Base-by-base conservation (phyloP, 2,113 vertebrate genomes). In the Pachyramphus minor region DNA sequence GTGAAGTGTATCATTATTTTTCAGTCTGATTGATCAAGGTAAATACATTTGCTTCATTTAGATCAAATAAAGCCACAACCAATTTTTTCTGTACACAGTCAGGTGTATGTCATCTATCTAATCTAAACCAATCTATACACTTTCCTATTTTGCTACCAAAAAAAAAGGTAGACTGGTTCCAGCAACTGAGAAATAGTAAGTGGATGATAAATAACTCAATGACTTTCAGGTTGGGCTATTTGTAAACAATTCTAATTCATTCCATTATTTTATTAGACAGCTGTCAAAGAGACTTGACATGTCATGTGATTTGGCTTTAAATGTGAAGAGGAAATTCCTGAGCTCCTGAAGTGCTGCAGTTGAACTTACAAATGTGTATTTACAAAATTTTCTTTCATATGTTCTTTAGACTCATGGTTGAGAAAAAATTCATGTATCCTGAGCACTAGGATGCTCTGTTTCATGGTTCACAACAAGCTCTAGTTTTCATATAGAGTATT, bases 11-110 rank as follows among this genome's bases (percentile, higher is more conserved):
- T 93, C 63, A 67, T 91, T 88, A 89, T 96, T 93, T 95, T 95
- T 96, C 92, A 95, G 78, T 94, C 58, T 96, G 94, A 96, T 64
- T 96, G 94, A 97, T 96, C 93, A 96, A 93, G 56, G 58, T 84
- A 97, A 96, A 62, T 59, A 89, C 87, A 88, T 93, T 96, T 33
- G 2, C 27, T 96, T 96, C 78, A 93, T 95, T 97, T 96, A 93
- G 58, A 76, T 76, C 63, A 95, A 95, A 83, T 86, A 82, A 93
- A 80, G 31, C 15, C 56, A 82, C 58, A 96, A 85, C 25, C 33
- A 97, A 91, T 95, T 86, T 88, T 64, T 84, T 90, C 52, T 73
- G 13, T 13, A 60, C 19, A 31, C 12, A 56, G 44, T 45, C 56
- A 86, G 60, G 28, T 81, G 23, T 12, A 41, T 50, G 13, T 5